Percentiles rank a stretch among this genome's conserved stretches.
Conservation (phyloP, 2,888 invertebrate species). For the Luperina nickerlii region DNA sequence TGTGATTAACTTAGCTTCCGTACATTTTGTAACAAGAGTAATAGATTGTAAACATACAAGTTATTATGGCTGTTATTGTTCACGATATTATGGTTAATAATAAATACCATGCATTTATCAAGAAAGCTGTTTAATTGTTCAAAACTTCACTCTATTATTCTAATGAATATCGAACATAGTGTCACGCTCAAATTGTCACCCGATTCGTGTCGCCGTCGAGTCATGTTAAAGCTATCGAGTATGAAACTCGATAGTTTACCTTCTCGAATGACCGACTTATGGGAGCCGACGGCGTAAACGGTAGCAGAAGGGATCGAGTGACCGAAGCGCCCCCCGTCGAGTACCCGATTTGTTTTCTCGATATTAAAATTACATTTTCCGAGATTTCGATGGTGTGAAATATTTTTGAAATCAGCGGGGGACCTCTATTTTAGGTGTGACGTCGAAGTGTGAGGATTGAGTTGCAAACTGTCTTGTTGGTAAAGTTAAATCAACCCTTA, state of each 20-base stretch:
- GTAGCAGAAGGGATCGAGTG: conserved; percentile 85
- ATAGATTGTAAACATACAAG: not conserved
- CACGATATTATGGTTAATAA: not conserved
- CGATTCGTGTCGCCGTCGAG: conserved; percentile 70
- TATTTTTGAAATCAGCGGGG: conserved; percentile 63
- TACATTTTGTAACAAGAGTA: not conserved
- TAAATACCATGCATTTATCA: not conserved
- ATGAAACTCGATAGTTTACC: conserved; percentile 81
- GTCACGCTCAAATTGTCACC: conserved; percentile 67
- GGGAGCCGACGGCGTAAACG: conserved; percentile 81
- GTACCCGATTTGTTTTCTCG: conserved; percentile 68
- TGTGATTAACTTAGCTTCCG: conserved; percentile 25
- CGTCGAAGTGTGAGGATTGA: conserved; percentile 47
- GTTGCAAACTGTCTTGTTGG: conserved; percentile 52
- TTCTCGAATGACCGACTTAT: conserved; percentile 73
- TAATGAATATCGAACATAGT: conserved; percentile 39
- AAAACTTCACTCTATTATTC: conserved; percentile 17
- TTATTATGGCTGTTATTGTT: not conserved
- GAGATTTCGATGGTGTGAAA: conserved; percentile 64
- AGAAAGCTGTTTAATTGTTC: conserved; percentile 12
- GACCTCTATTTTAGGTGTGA: conserved; percentile 63
- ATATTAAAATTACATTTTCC: conserved; percentile 70
- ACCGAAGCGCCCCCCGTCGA: conserved; percentile 83
- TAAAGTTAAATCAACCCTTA: conserved; percentile 40
- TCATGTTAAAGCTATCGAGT: conserved; percentile 81